Conservation (phyloP, 2,888 invertebrate species). For the Eupelmus urozonus region DNA sequence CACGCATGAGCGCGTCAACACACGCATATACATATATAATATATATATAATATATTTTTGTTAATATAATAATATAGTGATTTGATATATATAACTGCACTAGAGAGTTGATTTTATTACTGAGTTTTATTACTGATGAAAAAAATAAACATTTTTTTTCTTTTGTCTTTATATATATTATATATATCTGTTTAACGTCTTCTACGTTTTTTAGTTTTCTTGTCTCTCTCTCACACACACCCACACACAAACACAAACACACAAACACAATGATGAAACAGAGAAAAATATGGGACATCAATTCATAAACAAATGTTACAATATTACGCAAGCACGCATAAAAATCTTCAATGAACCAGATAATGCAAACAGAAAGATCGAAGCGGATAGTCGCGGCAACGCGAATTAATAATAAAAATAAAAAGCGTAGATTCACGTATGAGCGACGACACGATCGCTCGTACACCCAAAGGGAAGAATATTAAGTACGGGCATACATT, state of each 20-base stretch:
- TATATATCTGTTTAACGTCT: constrained; percentile 42
- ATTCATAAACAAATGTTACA: constrained; percentile 1
- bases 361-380: neutral
- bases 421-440: neutral
- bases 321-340: constrained; percentile 23
- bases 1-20: constrained; percentile 58
- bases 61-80: constrained; percentile 60
- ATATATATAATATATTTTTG: constrained; percentile 60
- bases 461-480: constrained; percentile 1
- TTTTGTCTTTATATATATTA: constrained; percentile 44
- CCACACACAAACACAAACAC: constrained; percentile 30
- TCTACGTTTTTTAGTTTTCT: constrained; percentile 47
- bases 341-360: neutral
- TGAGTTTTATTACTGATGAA: constrained; percentile 56
- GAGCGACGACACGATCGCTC: constrained; percentile 3
- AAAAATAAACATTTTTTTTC: constrained; percentile 8
- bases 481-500: constrained; percentile 4
- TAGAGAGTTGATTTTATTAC: constrained; percentile 60
- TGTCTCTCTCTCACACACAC: constrained; percentile 56
- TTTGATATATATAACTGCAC: constrained; percentile 60
- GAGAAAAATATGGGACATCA: too few relatives aligned
- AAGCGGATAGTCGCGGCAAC: too few relatives aligned
- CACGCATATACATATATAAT: constrained; percentile 55
- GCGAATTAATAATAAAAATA: constrained; percentile 4
- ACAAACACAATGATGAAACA: too few relatives aligned